phyloP scores from a whole-genome alignment of 2,113 vertebrate genomes.

The Dipodomys spectabilis region DNA sequence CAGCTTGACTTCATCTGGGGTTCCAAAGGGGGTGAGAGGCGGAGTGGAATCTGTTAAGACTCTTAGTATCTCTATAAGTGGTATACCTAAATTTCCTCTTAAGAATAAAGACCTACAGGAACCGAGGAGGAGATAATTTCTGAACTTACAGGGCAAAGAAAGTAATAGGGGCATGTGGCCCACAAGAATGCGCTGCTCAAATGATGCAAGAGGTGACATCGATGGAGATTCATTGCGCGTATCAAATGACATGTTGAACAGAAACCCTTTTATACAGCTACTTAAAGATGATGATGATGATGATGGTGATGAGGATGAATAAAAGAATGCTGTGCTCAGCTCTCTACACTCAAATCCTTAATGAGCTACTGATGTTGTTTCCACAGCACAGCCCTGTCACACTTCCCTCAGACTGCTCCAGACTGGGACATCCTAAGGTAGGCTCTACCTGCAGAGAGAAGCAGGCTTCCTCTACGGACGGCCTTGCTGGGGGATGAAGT shows the following conservation, averaged over 20 bases:
- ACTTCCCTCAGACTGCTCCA: neutral
- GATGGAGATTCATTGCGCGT: too few relatives aligned
- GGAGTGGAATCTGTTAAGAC: neutral
- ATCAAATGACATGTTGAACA: too few relatives aligned
- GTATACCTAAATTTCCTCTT: neutral
- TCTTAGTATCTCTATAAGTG: neutral
- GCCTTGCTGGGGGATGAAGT: neutral
- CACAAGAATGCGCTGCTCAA: too few relatives aligned
- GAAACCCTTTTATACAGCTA: too few relatives aligned
- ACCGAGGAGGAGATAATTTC: neutral
- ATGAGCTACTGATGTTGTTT: neutral
- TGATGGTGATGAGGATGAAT: too few relatives aligned
- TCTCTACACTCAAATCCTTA: neutral
- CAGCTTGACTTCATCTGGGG: too few relatives aligned
- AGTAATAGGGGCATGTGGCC: neutral
- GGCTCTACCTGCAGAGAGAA: neutral
- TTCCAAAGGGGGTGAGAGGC: accelerated
- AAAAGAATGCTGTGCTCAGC: neutral
- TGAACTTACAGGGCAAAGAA: neutral
- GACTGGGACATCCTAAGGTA: neutral
- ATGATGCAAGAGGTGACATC: too few relatives aligned
- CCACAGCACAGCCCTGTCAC: neutral
- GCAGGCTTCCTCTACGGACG: neutral
- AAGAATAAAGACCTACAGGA: neutral
- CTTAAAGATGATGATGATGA: too few relatives aligned